Base-by-base conservation (phyloP, 2,797 vertebrate species). In the Acanthurus lineatus region DNA sequence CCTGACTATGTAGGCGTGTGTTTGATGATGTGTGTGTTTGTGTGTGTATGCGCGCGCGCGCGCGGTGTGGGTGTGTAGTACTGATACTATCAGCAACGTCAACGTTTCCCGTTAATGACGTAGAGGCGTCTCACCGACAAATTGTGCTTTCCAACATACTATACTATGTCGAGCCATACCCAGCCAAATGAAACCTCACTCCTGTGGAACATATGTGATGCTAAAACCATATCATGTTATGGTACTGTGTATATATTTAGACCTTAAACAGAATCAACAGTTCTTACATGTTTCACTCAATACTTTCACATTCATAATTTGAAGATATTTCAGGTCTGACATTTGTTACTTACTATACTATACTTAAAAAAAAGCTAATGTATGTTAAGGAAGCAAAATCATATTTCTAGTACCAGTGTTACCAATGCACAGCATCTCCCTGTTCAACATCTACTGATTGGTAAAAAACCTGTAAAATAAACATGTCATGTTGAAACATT, bases 1-100 rank as follows among this genome's bases (percentile, higher is more conserved):
- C 79, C 79, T 88, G 67, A 38, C 38, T 63, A 14, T 89, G 79
- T 88, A 78, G 78, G 81, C 79, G 77, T 76, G 60, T 76, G 78
- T 77, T 77, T 85, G 76, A 68, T 77, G 68, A 70, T 51, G 49
- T 19, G 53, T 10, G 12, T 49, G 48, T 11, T 44, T 35, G 12
- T 59, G 54, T 60, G 53, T 32, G 38, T 69, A 64, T 69, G 73
- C n/a, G n/a, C n/a, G n/a, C n/a, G n/a, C n/a, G n/a, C n/a, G n/a
- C n/a, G n/a, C n/a, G n/a, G 12, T 59, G 54, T 60, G 53, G 20
- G 38, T 71, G 56, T 72, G 81, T 69, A 79, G 66, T 52, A 77
- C 73, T 80, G 70, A 59, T 77, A 77, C 68, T 70, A 75, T 79
- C n/a, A 80, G 48, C 59, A 69, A 58, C 20, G 38, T 25, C 61